A percentile compares a stretch with the other conserved stretches of the same genome.
These are phyloP conservation scores for Hydrotaea cyrtoneurina DNA, from an alignment of 2,888 invertebrate genomes.

Conservation along the genomic window DNA sequence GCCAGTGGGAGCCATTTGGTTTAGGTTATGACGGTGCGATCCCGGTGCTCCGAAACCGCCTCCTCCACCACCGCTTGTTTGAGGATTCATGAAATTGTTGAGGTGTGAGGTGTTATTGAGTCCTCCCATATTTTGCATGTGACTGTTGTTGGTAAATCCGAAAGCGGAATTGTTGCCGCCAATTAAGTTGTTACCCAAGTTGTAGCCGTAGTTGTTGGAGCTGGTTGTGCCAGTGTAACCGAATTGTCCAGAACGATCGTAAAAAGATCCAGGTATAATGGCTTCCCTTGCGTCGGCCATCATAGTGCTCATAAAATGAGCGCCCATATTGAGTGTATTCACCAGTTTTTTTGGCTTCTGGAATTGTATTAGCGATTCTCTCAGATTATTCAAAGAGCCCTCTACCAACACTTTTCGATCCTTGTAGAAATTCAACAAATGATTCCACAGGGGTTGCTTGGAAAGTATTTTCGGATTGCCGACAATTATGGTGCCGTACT, in stretches of 20 bases:
- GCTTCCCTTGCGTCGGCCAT: slow-evolving; percentile 98
- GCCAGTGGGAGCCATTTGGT: slow-evolving; percentile 49
- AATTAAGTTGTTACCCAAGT: slow-evolving; percentile 67
- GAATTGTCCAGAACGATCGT: slow-evolving; percentile 87
- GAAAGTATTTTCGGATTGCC: slow-evolving; percentile 99
- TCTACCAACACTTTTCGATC: slow-evolving; percentile 96
- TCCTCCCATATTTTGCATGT: slow-evolving; percentile 58
- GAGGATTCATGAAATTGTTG: slow-evolving; percentile 60
- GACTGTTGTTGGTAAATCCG: slow-evolving; percentile 55
- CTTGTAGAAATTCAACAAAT: slow-evolving; percentile 97
- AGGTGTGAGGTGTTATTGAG: slow-evolving; percentile 59
- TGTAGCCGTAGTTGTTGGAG: slow-evolving; percentile 66
- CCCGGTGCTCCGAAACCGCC: slow-evolving; percentile 53
- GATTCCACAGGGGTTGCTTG: slow-evolving; percentile 99
- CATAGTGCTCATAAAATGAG: slow-evolving; percentile 98
- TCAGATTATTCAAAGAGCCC: slow-evolving; percentile 97
- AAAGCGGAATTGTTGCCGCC: slow-evolving; percentile 67
- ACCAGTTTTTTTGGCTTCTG: slow-evolving; percentile 98
- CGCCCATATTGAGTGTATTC: slow-evolving; percentile 96
- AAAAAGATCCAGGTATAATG: slow-evolving; percentile 95
- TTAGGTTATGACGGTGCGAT: slow-evolving; percentile 51
- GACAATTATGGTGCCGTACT: slow-evolving; percentile 98
- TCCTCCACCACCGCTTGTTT: neutral
- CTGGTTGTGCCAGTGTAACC: slow-evolving; percentile 70
- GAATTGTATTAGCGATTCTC: slow-evolving; percentile 97